Conservation (phyloP, 2,113 vertebrate genomes). For the Oreamnos americanus region DNA sequence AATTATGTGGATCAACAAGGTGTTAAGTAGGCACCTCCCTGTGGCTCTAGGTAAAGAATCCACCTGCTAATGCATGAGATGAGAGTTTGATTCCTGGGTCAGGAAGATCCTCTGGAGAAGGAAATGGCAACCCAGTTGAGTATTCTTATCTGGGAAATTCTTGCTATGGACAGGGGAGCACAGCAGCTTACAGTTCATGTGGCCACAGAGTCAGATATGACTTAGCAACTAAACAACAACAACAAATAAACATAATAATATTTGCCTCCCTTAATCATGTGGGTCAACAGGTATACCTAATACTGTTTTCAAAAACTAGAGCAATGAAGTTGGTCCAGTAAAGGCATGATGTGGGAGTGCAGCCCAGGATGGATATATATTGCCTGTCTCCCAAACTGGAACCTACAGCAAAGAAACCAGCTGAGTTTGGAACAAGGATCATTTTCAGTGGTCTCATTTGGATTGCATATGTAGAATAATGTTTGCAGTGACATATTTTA, state of each 20-base stretch:
- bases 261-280: slow-evolving; percentile 3
- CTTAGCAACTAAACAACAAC: background rate
- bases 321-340: background rate
- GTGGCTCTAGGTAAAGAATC: background rate
- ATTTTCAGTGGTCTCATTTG: background rate
- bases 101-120: background rate
- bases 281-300: slow-evolving; percentile 9
- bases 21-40: background rate
- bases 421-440: background rate
- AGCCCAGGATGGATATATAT: background rate
- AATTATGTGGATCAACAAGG: background rate
- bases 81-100: background rate
- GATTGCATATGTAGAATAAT: background rate
- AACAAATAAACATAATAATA: background rate
- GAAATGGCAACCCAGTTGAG: background rate
- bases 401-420: background rate
- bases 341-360: background rate
- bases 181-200: background rate
- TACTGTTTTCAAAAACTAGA: slow-evolving; percentile 21
- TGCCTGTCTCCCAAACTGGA: background rate
- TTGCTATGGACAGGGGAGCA: background rate
- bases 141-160: background rate
- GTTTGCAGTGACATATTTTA: background rate
- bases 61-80: background rate
- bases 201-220: background rate